phyloP scores from a whole-genome alignment of 1,140 invertebrate species.

The Acromyrmex charruanus region DNA sequence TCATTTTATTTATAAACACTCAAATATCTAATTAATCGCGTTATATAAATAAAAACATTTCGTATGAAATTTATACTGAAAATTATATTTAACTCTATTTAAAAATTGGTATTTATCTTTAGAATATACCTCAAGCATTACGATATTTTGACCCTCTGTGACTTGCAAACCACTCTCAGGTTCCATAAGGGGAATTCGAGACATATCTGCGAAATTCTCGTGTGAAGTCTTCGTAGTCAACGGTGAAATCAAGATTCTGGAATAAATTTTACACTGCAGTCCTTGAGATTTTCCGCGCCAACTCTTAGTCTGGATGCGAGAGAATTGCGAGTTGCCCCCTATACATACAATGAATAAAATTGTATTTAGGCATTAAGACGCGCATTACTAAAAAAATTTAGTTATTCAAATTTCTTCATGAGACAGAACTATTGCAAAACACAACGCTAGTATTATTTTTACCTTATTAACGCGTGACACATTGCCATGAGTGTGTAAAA shows the following conservation, averaged over 20 bases:
- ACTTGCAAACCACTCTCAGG: conserved; percentile 21
- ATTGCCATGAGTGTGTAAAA: too few relatives aligned
- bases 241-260: conserved; percentile 56
- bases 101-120: conserved; percentile 12
- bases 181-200: conserved; percentile 70
- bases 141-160: conserved; percentile 65
- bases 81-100: not conserved
- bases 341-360: conserved; percentile 31
- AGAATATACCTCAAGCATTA: conserved; percentile 77
- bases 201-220: conserved; percentile 64
- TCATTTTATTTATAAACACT: not conserved
- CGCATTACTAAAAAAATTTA: not conserved
- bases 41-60: conserved; percentile 27
- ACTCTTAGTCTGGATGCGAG: conserved; percentile 57
- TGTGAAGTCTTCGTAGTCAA: conserved; percentile 28
- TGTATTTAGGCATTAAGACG: not conserved
- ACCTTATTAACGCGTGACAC: not conserved
- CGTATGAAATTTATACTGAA: not conserved
- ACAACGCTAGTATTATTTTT: not conserved
- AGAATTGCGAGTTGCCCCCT: conserved; percentile 69
- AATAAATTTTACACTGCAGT: conserved; percentile 63
- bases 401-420: not conserved
- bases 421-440: not conserved
- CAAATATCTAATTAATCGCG: not conserved
- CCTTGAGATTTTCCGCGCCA: conserved; percentile 57